Evolutionary conservation across 2,113 vertebrate genomes (phyloP).

Genomic region (Elanoides forficatus): DNA sequence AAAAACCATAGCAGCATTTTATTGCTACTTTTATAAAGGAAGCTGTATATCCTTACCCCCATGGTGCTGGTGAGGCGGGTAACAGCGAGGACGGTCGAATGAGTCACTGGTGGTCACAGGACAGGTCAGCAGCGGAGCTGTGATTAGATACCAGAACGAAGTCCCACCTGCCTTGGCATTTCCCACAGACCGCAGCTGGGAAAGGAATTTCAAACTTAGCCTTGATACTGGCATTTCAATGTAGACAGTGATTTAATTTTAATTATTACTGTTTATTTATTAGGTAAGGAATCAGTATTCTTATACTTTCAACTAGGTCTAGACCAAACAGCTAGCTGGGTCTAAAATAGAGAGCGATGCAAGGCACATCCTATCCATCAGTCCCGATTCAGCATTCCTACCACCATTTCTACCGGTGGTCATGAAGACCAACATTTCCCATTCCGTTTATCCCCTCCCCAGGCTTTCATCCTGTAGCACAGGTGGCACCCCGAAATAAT

Average conservation of each 20-base stretch:
- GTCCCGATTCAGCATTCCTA: background rate
- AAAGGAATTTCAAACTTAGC: background rate
- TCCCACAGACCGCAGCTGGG: background rate
- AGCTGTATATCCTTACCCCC: rapidly evolving
- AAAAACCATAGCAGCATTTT: background rate
- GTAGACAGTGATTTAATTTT: background rate
- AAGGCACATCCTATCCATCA: background rate
- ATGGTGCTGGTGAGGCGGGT: rapidly evolving
- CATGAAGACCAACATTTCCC: background rate
- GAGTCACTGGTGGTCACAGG: background rate
- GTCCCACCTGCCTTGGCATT: background rate
- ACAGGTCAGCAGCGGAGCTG: background rate
- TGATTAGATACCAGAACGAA: background rate
- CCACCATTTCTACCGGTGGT: background rate
- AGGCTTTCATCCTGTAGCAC: background rate
- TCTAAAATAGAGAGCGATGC: background rate
- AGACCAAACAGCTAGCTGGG: background rate
- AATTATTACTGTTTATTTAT: background rate
- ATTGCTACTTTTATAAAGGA: background rate
- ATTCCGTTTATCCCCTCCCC: background rate
- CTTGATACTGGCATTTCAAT: background rate
- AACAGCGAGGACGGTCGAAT: background rate
- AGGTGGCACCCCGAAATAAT: background rate
- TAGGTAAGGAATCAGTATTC: background rate
- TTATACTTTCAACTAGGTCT: background rate